These are phyloP conservation scores for Gryon sp. DNA, from an alignment of 1,140 invertebrate genomes.

Conservation along the genomic window DNA sequence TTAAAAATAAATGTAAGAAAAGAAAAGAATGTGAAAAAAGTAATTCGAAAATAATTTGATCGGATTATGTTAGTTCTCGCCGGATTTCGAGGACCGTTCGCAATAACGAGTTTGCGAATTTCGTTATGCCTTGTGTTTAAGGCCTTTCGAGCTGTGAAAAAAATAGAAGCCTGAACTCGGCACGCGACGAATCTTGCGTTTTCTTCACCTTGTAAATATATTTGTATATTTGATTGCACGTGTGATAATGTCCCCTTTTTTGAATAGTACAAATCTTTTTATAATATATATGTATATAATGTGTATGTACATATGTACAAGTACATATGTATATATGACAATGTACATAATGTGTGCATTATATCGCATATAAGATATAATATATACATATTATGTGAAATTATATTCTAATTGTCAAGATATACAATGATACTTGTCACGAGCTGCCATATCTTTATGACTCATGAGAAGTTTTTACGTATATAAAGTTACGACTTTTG, in stretches of 20 bases:
- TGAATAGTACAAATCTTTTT: slow-evolving; percentile 40
- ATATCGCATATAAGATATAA: too few species aligned
- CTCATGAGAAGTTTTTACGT: too few species aligned
- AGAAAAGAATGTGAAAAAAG: slow-evolving; percentile 14
- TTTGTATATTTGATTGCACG: slow-evolving; percentile 51
- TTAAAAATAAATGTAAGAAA: slow-evolving; percentile 1
- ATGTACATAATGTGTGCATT: too few species aligned
- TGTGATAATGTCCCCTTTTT: slow-evolving; percentile 35
- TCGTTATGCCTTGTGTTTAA: slow-evolving; percentile 47
- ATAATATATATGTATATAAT: neutral
- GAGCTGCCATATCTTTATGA: too few species aligned
- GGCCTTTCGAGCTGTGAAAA: slow-evolving; percentile 58
- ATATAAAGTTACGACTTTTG: too few species aligned
- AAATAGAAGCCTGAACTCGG: slow-evolving; percentile 20
- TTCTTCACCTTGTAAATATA: slow-evolving; percentile 42
- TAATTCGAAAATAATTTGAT: slow-evolving; percentile 47
- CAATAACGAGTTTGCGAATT: slow-evolving; percentile 26
- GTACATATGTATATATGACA: neutral
- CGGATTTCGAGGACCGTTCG: slow-evolving; percentile 51
- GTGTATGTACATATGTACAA: too few species aligned
- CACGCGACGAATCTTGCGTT: slow-evolving; percentile 2
- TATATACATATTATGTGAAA: too few species aligned
- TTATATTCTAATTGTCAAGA: too few species aligned
- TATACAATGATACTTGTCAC: too few species aligned
- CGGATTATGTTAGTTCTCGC: slow-evolving; percentile 51